Percentiles rank a stretch among this genome's conserved stretches.
These are phyloP conservation scores for Allacma fusca DNA, from an alignment of 2,888 invertebrate genomes.

Conservation along the genomic window DNA sequence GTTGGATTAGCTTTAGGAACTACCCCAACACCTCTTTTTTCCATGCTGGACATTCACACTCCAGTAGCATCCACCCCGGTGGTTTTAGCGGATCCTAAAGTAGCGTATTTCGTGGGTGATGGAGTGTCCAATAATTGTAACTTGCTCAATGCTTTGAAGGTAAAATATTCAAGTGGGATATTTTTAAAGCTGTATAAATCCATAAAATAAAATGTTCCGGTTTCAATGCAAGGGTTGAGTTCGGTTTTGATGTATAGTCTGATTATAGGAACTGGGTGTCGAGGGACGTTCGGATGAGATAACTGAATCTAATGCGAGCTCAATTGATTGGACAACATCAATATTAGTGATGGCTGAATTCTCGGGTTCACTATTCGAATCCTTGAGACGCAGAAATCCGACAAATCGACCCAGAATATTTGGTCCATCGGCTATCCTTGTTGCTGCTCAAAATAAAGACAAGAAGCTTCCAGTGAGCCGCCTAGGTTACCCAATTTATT, in stretches of 20 bases:
- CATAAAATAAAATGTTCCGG: too few relatives aligned
- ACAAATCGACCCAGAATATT: slow-evolving; percentile 54
- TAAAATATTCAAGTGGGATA: slow-evolving; percentile 18
- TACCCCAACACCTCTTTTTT: slow-evolving; percentile 41
- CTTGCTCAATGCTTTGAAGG: slow-evolving; percentile 52
- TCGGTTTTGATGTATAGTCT: too few relatives aligned
- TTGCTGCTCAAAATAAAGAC: slow-evolving; percentile 47
- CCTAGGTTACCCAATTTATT: slow-evolving; percentile 57
- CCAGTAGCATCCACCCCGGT: slow-evolving; percentile 33
- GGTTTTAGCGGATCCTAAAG: slow-evolving; percentile 41
- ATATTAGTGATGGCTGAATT: slow-evolving; percentile 59
- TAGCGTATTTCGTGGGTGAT: slow-evolving; percentile 51
- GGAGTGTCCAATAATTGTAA: slow-evolving; percentile 43
- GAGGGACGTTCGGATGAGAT: slow-evolving; percentile 39
- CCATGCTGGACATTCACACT: slow-evolving; percentile 48
- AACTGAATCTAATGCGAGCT: slow-evolving; percentile 45
- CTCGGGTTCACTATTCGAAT: slow-evolving; percentile 56
- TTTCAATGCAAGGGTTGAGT: too few relatives aligned
- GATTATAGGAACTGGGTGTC: slow-evolving; percentile 52
- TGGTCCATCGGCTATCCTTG: slow-evolving; percentile 55
- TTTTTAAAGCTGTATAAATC: too few relatives aligned
- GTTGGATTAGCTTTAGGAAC: background rate
- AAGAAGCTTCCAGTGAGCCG: slow-evolving; percentile 48
- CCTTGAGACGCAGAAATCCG: slow-evolving; percentile 46
- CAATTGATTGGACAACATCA: slow-evolving; percentile 47